phyloP scores from a whole-genome alignment of 2,113 vertebrate species.

The Dryoscopus gambensis region DNA sequence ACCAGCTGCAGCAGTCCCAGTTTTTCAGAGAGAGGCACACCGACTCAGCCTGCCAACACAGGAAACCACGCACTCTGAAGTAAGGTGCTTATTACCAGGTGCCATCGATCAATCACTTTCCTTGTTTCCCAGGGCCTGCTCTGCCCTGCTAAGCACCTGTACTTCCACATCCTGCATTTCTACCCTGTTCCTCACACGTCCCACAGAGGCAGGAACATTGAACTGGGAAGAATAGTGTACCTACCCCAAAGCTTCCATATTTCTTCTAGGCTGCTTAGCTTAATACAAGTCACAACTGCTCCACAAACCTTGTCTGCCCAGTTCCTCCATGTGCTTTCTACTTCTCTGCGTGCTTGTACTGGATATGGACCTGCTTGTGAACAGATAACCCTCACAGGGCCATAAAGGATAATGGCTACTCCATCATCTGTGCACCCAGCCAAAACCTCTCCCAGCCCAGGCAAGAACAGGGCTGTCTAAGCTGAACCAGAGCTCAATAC shows the following conservation, averaged over 20 bases:
- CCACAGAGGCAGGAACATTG: accelerated
- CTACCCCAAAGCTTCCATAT: accelerated
- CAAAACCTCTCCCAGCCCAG: too few species aligned
- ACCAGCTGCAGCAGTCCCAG: accelerated
- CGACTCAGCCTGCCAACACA: accelerated
- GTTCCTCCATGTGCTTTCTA: accelerated
- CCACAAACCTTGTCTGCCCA: accelerated
- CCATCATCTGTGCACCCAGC: accelerated
- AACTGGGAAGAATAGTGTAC: accelerated
- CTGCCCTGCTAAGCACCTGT: not conserved
- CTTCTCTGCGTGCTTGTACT: accelerated
- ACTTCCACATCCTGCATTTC: not conserved
- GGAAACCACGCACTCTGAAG: not conserved
- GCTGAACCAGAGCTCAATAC: accelerated
- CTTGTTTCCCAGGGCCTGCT: not conserved
- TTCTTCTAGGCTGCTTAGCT: not conserved
- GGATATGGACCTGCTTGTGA: accelerated
- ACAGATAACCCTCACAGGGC: accelerated
- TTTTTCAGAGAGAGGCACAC: not conserved
- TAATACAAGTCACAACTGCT: accelerated
- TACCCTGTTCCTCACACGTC: not conserved
- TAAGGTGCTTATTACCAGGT: not conserved
- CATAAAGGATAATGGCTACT: accelerated
- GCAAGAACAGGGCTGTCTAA: accelerated
- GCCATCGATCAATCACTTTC: accelerated